A percentile compares a stretch with the other conserved stretches of the same genome.
These are phyloP conservation scores for Otus sunia DNA, from an alignment of 2,113 vertebrate genomes.

Conservation along the genomic window DNA sequence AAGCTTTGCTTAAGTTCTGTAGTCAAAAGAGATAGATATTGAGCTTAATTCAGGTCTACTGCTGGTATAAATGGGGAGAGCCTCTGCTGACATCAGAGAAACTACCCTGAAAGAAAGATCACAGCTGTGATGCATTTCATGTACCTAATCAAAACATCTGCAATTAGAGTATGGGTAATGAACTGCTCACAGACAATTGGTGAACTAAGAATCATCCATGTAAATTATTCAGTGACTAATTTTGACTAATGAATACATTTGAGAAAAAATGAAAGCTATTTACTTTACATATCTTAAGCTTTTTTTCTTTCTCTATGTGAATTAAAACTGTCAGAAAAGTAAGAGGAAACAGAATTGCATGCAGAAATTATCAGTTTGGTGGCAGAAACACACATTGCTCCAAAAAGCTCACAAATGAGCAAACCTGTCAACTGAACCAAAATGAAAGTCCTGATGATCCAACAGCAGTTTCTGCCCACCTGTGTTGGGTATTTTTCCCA, in stretches of 20 bases:
- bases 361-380: not conserved
- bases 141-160: slow-evolving; percentile 2
- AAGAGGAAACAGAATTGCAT: not conserved
- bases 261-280: not conserved
- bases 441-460: not conserved
- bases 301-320: not conserved
- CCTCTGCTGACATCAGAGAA: not conserved
- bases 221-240: slow-evolving; percentile 10
- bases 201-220: not conserved
- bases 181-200: not conserved
- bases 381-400: not conserved
- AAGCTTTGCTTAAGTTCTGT: not conserved
- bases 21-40: not conserved
- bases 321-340: not conserved
- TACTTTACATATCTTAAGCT: not conserved
- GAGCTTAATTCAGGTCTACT: not conserved
- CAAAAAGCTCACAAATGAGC: not conserved
- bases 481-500: not conserved
- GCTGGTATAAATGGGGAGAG: not conserved
- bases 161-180: not conserved
- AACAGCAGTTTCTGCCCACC: not conserved
- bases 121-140: not conserved
- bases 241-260: slow-evolving; percentile 2
- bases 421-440: not conserved
- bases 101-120: not conserved